Evolutionary conservation across 2,113 vertebrate species (phyloP).

Genomic region (Coptodon bakossiorum): DNA sequence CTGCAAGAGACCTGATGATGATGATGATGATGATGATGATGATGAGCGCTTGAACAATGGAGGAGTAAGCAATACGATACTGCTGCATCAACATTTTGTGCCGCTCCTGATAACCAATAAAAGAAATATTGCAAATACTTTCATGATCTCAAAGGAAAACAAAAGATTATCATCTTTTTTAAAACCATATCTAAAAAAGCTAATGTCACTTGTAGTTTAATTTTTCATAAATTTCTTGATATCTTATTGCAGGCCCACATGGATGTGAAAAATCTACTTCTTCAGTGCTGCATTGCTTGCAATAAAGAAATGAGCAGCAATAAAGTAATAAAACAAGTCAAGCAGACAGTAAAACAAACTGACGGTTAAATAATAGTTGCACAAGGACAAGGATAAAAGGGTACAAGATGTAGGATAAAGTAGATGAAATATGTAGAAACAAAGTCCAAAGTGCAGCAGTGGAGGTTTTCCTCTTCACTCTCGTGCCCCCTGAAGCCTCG

Average conservation of each 20-base stretch:
- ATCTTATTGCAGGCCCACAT: background rate
- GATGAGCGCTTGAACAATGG: background rate
- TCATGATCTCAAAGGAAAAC: background rate
- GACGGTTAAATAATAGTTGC: background rate
- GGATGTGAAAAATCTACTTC: background rate
- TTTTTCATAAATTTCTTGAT: background rate
- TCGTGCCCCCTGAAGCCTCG: background rate
- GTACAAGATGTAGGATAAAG: background rate
- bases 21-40: background rate
- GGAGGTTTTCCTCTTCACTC: background rate
- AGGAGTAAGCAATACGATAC: background rate
- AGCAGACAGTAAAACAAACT: background rate
- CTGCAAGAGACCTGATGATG: background rate
- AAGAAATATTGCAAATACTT: background rate
- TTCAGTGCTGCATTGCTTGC: background rate
- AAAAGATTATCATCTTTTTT: background rate
- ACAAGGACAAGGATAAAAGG: background rate
- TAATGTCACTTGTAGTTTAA: background rate
- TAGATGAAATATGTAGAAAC: background rate
- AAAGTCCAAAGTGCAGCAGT: background rate
- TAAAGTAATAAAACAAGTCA: background rate
- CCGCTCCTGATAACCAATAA: background rate
- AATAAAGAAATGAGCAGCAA: background rate
- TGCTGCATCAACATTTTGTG: background rate
- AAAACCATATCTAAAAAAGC: background rate